Base-by-base conservation (phyloP, 2,888 invertebrate species). In the Meloe dianella region DNA sequence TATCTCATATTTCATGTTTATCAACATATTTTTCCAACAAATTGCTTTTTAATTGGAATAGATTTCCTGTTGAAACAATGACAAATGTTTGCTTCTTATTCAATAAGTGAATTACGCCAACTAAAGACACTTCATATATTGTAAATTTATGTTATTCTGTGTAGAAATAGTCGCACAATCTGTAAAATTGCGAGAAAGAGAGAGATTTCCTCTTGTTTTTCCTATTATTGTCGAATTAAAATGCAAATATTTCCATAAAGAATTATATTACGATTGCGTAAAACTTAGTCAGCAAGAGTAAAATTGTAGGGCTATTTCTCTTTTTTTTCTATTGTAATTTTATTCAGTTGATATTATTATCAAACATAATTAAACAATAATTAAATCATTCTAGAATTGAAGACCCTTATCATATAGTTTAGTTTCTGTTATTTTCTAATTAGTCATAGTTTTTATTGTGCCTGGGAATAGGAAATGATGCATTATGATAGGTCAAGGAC, bases 401-500 rank as follows among this genome's bases (percentile, higher is more conserved):
- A 17, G 17, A 41, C 41, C 41, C 41, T 41, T 41, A 41, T 41
- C 41, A 41, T n/a, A 41, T 17, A 41, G 17, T 17, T 17, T 41
- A 41, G 17, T 41, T 41, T 17, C 41, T 6, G 17, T 41, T 4
- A 8, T 17, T 41, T 41, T 41, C 41, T 41, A 41, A 41, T 5
- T 17, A 41, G n/a, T 41, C n/a, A 41, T 41, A 41, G 7, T 41
- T 17, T 41, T 41, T 41, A 17, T 14, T 41, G 10, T n/a, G n/a
- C 6, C 6, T 41, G 5, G 5, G 41, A 41, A 41, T 41, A 41
- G 41, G 41, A 41, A 41, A 41, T 41, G 17, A 41, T 14, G 35
- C 66, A 35, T 41, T n/a, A 41, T n/a, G 69, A 66, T 74, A 67
- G 74, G 74, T 74, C 74, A 74, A 74, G 74, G 73, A 71, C 73